phyloP scores from a whole-genome alignment of 2,113 vertebrate species.

The Lamprotornis superbus region DNA sequence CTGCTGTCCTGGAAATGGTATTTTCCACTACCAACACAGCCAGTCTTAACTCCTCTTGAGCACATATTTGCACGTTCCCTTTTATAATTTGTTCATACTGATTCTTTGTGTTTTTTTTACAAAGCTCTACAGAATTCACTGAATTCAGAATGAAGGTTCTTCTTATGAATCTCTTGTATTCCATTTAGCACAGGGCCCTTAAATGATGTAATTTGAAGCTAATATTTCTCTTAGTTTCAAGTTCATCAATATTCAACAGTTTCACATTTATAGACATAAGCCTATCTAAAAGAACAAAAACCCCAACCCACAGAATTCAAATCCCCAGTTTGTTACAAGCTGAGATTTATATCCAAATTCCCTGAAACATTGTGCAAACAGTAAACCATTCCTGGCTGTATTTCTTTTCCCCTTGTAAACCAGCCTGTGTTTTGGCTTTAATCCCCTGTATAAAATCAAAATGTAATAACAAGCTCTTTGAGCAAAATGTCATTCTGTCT shows the following conservation, averaged over 20 bases:
- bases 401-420: neutral
- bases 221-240: neutral
- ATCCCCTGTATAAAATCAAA: constrained; percentile 2
- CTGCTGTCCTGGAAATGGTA: neutral
- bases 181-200: fast-evolving
- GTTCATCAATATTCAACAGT: neutral
- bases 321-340: neutral
- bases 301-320: neutral
- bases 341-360: neutral
- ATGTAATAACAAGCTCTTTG: constrained; percentile 38
- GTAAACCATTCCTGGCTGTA: neutral
- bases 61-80: neutral
- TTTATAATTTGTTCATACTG: fast-evolving
- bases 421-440: constrained; percentile 21
- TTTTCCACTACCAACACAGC: neutral
- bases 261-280: neutral
- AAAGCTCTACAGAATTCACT: neutral
- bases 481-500: constrained; percentile 47
- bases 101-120: neutral
- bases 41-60: neutral
- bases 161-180: neutral
- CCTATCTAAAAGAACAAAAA: neutral
- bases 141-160: neutral
- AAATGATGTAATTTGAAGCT: neutral
- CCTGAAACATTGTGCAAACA: neutral